These are phyloP conservation scores for Drosophila ochracea DNA, from an alignment of 2,888 invertebrate species.

Conservation along the genomic window DNA sequence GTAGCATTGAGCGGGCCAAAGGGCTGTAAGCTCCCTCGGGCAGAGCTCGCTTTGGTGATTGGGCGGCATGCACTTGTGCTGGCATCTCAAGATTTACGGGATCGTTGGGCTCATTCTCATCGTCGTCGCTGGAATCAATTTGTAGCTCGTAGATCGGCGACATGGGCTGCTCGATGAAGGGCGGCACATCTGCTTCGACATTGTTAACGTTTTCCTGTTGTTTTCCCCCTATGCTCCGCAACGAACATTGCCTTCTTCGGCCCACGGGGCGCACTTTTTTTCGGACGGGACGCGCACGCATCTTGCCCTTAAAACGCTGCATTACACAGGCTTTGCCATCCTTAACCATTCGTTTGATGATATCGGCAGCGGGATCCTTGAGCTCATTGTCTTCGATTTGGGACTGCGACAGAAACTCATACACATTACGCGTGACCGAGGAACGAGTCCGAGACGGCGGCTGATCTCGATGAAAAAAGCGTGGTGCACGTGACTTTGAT, in stretches of 20 bases:
- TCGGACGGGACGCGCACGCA: conserved; percentile 32
- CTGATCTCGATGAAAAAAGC: conserved; percentile 66
- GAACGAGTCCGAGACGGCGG: conserved; percentile 44
- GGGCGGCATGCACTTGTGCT: conserved; percentile 13
- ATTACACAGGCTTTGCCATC: conserved; percentile 86
- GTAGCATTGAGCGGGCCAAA: conserved; percentile 76
- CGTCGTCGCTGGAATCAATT: conserved; percentile 18
- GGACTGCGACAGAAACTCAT: conserved; percentile 82
- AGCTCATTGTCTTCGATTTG: conserved; percentile 72
- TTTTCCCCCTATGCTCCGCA: conserved; percentile 21
- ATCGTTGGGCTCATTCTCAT: background rate
- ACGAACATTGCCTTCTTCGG: conserved; percentile 52
- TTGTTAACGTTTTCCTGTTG: background rate
- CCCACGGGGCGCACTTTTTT: conserved; percentile 55
- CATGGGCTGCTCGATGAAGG: conserved; percentile 7
- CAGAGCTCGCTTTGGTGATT: background rate
- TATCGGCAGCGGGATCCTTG: conserved; percentile 78
- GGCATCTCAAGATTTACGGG: background rate
- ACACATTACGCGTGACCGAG: conserved; percentile 64
- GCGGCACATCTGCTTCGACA: background rate
- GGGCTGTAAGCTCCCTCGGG: conserved; percentile 67
- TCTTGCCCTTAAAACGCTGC: conserved; percentile 85
- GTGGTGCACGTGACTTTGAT: background rate
- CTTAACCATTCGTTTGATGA: conserved; percentile 84
- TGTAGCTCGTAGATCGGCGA: conserved; percentile 55